Evolutionary conservation across 2,888 invertebrate genomes (phyloP).

Genomic region (Eilema depressum): DNA sequence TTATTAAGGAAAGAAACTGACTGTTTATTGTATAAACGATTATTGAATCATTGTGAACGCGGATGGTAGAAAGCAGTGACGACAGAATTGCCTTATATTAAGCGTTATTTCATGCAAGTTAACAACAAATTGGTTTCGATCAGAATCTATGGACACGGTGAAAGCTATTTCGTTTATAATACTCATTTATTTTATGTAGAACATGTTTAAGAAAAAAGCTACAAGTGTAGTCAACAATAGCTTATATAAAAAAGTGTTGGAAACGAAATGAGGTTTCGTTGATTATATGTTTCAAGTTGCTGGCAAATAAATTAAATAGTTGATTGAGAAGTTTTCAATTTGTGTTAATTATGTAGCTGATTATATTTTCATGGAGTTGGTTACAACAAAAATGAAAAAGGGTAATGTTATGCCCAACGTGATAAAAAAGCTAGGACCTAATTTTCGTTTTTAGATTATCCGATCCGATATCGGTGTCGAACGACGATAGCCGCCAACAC

Average conservation of each 20-base stretch:
- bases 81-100: slow-evolving; percentile 25
- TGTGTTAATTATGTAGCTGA: neutral
- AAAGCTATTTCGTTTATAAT: slow-evolving; percentile 46
- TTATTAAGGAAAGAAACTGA: neutral
- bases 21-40: neutral
- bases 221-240: neutral
- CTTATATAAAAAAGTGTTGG: neutral
- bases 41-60: slow-evolving; percentile 1
- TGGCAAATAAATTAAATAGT: neutral
- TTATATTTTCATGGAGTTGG: neutral
- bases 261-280: slow-evolving; percentile 8
- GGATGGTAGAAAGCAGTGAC: slow-evolving; percentile 5
- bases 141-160: slow-evolving; percentile 35
- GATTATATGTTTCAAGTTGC: neutral
- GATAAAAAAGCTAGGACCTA: neutral
- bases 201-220: slow-evolving; percentile 16
- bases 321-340: neutral
- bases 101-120: slow-evolving; percentile 49
- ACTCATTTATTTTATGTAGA: slow-evolving; percentile 23
- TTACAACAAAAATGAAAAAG: neutral
- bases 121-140: slow-evolving; percentile 50
- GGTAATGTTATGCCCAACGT: neutral
- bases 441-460: too few relatives aligned
- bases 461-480: too few relatives aligned
- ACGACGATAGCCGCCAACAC: too few relatives aligned